phyloP scores from a whole-genome alignment of 2,797 vertebrate species.

The Telmatherina bonti region DNA sequence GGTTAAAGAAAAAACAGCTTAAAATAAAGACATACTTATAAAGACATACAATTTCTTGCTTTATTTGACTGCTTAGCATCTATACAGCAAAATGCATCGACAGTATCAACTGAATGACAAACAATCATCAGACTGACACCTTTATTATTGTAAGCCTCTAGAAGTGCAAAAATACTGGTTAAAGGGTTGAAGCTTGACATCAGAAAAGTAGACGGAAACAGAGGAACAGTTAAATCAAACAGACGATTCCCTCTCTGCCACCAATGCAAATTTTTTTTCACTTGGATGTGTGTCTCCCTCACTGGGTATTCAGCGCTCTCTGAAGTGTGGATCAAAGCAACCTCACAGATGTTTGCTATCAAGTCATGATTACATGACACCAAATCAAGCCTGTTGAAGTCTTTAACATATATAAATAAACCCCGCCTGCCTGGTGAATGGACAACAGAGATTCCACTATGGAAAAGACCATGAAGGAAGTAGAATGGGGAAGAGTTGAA shows the following conservation, averaged over 20 bases:
- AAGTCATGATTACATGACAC: conserved; percentile 43
- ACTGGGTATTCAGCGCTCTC: conserved; percentile 14
- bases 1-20: not conserved
- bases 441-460: conserved; percentile 17
- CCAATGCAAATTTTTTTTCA: conserved; percentile 1
- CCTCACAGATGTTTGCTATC: conserved; percentile 48
- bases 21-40: not conserved
- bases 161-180: not conserved
- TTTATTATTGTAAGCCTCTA: not conserved
- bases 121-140: not conserved
- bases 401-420: conserved; percentile 48
- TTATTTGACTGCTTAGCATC: not conserved
- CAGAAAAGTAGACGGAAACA: not conserved
- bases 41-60: not conserved
- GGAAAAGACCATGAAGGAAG: not conserved
- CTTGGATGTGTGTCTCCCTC: conserved; percentile 5
- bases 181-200: not conserved
- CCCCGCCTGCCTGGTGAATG: conserved; percentile 7
- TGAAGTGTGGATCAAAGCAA: conserved; percentile 57
- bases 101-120: no score
- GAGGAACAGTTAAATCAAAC: not conserved
- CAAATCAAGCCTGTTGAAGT: conserved; percentile 37
- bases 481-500: not conserved
- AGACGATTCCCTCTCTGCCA: not conserved
- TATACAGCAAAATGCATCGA: not conserved